Percentiles rank a stretch among this genome's conserved stretches.
These are phyloP conservation scores for Netelia melanura DNA, from an alignment of 2,888 invertebrate genomes.

Conservation along the genomic window DNA sequence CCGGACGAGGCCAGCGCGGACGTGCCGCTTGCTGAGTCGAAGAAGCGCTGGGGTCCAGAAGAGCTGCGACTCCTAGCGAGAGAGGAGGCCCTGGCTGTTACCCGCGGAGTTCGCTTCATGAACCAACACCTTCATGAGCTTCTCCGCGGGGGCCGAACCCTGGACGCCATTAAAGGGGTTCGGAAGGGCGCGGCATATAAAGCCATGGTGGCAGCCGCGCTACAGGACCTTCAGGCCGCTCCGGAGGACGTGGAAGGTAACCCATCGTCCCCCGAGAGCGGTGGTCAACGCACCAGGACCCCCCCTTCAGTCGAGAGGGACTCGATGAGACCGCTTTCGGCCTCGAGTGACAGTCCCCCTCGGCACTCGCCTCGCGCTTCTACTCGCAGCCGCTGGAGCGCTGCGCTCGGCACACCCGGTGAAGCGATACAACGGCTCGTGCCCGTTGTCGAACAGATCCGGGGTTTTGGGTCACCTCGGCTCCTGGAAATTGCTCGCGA, in stretches of 20 bases:
- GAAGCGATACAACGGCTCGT: constrained; percentile 28
- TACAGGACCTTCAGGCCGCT: neutral
- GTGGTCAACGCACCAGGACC: too few species aligned
- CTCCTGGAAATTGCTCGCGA: neutral
- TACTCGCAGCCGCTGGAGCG: constrained; percentile 8
- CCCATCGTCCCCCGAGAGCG: neutral
- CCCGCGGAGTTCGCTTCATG: too few species aligned
- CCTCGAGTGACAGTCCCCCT: neutral
- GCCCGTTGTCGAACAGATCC: constrained; percentile 75
- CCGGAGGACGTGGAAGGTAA: neutral
- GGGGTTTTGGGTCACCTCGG: constrained; percentile 74
- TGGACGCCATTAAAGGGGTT: too few species aligned
- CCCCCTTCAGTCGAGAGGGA: neutral
- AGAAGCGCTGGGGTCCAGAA: neutral
- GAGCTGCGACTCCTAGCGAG: constrained; percentile 1
- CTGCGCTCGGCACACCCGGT: constrained; percentile 4
- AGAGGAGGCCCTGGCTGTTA: too few species aligned
- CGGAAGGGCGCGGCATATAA: constrained; percentile 7
- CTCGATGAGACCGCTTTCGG: neutral
- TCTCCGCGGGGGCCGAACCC: too few species aligned
- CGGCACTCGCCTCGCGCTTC: neutral
- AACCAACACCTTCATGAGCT: too few species aligned
- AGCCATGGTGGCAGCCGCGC: constrained; percentile 6
- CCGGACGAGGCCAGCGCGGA: neutral
- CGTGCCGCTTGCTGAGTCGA: neutral